These are phyloP conservation scores for Scatophagus argus DNA, from an alignment of 2,113 vertebrate genomes.

Conservation along the genomic window DNA sequence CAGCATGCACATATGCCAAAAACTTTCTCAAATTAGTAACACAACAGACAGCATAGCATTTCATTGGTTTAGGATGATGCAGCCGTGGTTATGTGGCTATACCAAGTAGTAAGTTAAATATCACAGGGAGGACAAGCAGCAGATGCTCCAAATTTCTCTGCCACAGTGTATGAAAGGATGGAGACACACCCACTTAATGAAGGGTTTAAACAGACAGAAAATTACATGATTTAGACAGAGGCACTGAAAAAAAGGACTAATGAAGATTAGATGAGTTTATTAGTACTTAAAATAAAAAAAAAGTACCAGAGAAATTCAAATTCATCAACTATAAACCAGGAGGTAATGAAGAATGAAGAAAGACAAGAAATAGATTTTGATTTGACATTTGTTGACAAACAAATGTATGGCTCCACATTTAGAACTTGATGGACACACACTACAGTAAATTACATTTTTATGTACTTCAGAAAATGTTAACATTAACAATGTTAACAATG, in stretches of 20 bases:
- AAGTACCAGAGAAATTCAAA: constrained; percentile 9
- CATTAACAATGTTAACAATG: no score
- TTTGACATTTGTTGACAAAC: constrained; percentile 26
- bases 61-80: background rate
- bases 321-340: constrained; percentile 10
- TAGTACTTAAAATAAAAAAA: constrained; percentile 35
- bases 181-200: constrained; percentile 49
- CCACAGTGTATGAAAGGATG: constrained; percentile 24
- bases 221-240: constrained; percentile 42
- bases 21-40: no score
- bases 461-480: constrained; percentile 40
- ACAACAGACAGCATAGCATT: background rate
- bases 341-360: constrained; percentile 10
- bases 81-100: constrained; percentile 28
- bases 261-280: constrained; percentile 39
- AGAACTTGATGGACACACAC: constrained; percentile 5
- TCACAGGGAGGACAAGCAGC: constrained; percentile 26
- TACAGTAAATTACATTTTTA: constrained; percentile 21
- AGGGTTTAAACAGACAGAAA: constrained; percentile 47
- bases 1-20: background rate
- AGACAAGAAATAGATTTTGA: constrained; percentile 3
- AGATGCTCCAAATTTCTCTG: constrained; percentile 37
- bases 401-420: constrained; percentile 15
- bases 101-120: constrained; percentile 16
- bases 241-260: constrained; percentile 23